Evolutionary conservation across 1,140 invertebrate genomes (phyloP).

Genomic region (Tetragnatha versicolor): DNA sequence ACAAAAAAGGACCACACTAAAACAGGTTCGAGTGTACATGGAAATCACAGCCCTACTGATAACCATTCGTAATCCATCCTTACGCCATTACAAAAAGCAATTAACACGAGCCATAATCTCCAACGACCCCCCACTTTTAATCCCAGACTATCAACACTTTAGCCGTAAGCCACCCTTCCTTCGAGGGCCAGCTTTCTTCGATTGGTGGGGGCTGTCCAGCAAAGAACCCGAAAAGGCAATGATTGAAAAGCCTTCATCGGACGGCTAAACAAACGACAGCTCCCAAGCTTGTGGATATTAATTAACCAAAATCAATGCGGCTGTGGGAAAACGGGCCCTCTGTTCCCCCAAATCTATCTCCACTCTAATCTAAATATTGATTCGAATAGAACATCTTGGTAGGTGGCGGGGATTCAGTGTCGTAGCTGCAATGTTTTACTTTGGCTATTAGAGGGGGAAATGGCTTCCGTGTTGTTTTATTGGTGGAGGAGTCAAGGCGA

Average conservation of each 20-base stretch:
- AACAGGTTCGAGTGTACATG: too few species aligned
- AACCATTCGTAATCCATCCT: too few species aligned
- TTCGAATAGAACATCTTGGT: constrained; percentile 48
- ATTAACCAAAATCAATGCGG: constrained; percentile 55
- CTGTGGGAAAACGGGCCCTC: constrained; percentile 42
- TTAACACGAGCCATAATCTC: too few species aligned
- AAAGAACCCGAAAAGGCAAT: constrained; percentile 13
- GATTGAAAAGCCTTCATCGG: constrained; percentile 51
- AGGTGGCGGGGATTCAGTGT: constrained; percentile 24
- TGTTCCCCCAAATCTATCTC: constrained; percentile 41
- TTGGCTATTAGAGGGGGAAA: background rate
- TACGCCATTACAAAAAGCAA: too few species aligned
- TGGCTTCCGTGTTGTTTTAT: too few species aligned
- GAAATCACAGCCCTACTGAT: too few species aligned
- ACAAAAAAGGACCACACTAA: too few species aligned
- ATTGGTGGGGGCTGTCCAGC: too few species aligned
- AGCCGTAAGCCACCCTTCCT: background rate
- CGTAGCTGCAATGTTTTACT: constrained; percentile 21
- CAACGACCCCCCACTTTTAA: too few species aligned
- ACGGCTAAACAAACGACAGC: constrained; percentile 55
- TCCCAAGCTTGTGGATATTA: constrained; percentile 52
- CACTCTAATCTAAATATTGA: constrained; percentile 54
- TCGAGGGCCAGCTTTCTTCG: background rate
- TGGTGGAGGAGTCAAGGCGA: too few species aligned
- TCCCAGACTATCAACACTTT: too few species aligned